Base-by-base conservation (phyloP, 1,140 invertebrate genomes). In the Plutomurus gul region DNA sequence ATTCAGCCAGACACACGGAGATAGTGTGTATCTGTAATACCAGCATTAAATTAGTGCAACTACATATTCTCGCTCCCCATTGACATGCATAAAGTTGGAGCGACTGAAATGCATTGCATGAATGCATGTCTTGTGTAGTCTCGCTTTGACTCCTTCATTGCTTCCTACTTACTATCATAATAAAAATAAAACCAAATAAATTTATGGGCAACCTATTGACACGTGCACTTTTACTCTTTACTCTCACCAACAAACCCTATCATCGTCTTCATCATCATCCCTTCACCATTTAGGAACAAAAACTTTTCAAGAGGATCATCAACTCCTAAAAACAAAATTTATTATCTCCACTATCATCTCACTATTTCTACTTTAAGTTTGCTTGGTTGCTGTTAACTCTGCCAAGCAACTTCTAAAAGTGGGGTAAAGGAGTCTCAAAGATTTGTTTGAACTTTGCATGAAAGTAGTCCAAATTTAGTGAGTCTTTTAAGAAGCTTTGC, bases 101-200 rank as follows among this genome's bases (percentile, higher is more conserved):
- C 47, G 25, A 51, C 25, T 51, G 10, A 22, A 22, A 51, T 22
- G 25, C 47, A 51, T 51, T 10, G 18, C n/a, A 27, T 65, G 56
- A 65, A 33, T 30, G 56, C 56, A 30, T 65, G 56, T 65, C 56
- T 33, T 65, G 56, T 36, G 36, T 30, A 65, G 22, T 51, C 47
- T 51, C 18, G 13, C 47, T 65, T 7, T 25, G 27, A 13, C 47
- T n/a, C n/a, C n/a, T n/a, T n/a, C n/a, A n/a, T n/a, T n/a, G n/a
- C n/a, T n/a, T n/a, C n/a, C n/a, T n/a, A n/a, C n/a, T n/a, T 51
- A 11, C 56, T 65, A 65, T 65, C 56, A 65, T 65, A 65, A 65
- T 65, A 65, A 65, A 65, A 65, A 65, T 65, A 65, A 65, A 65
- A 30, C 56, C 56, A 65, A 65, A 65, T 25, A 65, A 65, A 65